Conservation (phyloP, 2,797 vertebrate genomes). For the Schizothorax lantsangensis region DNA sequence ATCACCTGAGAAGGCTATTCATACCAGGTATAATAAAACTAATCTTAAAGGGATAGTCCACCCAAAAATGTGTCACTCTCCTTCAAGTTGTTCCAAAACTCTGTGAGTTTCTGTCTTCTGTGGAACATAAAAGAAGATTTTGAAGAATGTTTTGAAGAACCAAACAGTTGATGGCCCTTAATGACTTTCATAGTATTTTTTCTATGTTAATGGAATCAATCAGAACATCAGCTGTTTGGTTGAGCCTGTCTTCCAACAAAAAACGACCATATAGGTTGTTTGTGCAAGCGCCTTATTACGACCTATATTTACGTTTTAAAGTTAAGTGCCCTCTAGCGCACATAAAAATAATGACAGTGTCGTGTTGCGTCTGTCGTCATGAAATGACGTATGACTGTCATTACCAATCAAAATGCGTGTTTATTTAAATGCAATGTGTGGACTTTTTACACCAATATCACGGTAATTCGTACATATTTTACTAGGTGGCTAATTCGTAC, state of each 20-base stretch:
- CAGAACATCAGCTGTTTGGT: background rate
- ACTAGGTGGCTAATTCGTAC: too few relatives aligned
- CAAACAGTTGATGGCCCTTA: background rate
- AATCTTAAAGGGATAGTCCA: background rate
- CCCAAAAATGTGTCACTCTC: background rate
- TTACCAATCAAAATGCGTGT: too few relatives aligned
- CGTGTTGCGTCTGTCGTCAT: too few relatives aligned
- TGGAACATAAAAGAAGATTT: background rate
- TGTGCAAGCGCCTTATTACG: too few relatives aligned
- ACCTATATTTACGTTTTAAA: too few relatives aligned
- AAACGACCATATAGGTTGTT: too few relatives aligned
- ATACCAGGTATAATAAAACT: background rate
- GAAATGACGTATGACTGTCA: too few relatives aligned
- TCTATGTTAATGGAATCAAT: background rate
- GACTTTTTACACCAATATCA: too few relatives aligned
- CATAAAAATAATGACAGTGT: too few relatives aligned
- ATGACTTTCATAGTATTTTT: background rate
- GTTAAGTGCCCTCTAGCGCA: too few relatives aligned
- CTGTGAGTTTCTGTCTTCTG: background rate
- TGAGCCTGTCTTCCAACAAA: background rate
- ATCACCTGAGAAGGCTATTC: background rate
- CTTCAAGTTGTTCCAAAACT: background rate
- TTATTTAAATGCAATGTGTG: too few relatives aligned
- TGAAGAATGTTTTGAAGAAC: background rate
- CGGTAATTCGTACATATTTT: too few relatives aligned